These are phyloP conservation scores for Falco columbarius DNA, from an alignment of 2,797 vertebrate genomes.

Conservation along the genomic window DNA sequence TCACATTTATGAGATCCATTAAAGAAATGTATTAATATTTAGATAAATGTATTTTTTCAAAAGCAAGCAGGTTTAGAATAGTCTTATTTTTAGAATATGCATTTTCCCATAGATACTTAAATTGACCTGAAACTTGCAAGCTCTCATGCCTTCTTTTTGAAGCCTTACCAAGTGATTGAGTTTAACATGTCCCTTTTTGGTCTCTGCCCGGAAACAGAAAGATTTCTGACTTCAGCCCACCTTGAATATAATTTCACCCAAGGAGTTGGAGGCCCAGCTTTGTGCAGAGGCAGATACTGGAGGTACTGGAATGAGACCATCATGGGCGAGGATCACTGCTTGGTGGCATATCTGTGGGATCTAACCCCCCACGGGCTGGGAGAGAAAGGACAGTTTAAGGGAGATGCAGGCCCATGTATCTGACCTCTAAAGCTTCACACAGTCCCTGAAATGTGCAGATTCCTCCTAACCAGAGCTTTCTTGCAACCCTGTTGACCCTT, in stretches of 20 bases:
- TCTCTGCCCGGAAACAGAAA: background rate
- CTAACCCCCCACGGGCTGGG: rapidly evolving
- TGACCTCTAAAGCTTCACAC: background rate
- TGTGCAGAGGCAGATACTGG: background rate
- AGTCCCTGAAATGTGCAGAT: background rate
- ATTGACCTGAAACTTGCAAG: background rate
- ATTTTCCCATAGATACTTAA: background rate
- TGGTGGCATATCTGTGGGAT: background rate
- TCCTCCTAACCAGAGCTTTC: background rate
- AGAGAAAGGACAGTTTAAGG: background rate
- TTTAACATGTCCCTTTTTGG: background rate
- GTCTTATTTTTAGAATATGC: background rate
- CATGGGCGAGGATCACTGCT: background rate
- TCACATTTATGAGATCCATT: background rate
- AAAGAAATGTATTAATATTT: background rate
- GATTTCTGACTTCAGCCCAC: background rate
- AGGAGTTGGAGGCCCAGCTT: background rate
- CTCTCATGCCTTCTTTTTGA: background rate
- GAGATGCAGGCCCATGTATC: rapidly evolving
- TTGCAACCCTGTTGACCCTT: background rate
- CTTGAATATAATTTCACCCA: background rate
- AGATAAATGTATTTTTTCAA: background rate
- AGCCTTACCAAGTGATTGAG: background rate
- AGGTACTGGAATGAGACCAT: background rate
- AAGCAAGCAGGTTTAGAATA: background rate